Evolutionary conservation across 2,113 vertebrate genomes (phyloP), one percentile per base, ranked within the genome.

Genomic region (Agapornis roseicollis): DNA sequence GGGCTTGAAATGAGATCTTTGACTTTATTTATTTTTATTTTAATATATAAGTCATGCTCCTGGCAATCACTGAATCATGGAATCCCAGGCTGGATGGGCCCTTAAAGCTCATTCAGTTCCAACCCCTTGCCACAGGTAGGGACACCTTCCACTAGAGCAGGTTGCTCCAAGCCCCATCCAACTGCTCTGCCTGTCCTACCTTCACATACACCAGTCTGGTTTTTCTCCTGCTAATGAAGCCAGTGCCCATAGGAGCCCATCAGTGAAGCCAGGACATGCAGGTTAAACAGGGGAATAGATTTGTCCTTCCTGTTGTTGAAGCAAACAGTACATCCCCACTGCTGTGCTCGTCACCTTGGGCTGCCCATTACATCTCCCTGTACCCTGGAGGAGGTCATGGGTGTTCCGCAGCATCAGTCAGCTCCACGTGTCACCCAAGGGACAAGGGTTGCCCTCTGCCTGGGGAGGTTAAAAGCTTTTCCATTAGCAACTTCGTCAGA

Each of bases 391-490:
- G 55, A 66, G 61, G 68, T 61, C 22, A 41, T 31, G 56, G 33
- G 22, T 58, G 56, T 5, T 58, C 33, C 1, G 4, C 56, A 52
- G 76, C 84, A 83, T 90, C 65, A 80, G 19, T 23, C 69, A 92
- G 84, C 87, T 53, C 49, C 80, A 28, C 17, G 2, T 90, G 78
- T 80, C 96, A 66, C 73, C 68, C 1, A 69, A 84, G 3, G 42
- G 89, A 46, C 96, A 89, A 71, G 73, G 95, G 93, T 93, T 93
- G 61, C 80, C 89, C 79, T 68, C 79, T 3, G 50, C 91, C 88
- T 93, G 49, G 13, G 80, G 23, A 23, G 97, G 97, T 96, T 98
- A 98, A 98, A 98, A 98, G 98, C 97, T 95, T 98, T 97, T 97
- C 95, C 88, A 93, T 98, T 96, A 93, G 88, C 95, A 91, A 78